Conservation (phyloP, 2,113 vertebrate species). For the Nansenia antarctica region DNA sequence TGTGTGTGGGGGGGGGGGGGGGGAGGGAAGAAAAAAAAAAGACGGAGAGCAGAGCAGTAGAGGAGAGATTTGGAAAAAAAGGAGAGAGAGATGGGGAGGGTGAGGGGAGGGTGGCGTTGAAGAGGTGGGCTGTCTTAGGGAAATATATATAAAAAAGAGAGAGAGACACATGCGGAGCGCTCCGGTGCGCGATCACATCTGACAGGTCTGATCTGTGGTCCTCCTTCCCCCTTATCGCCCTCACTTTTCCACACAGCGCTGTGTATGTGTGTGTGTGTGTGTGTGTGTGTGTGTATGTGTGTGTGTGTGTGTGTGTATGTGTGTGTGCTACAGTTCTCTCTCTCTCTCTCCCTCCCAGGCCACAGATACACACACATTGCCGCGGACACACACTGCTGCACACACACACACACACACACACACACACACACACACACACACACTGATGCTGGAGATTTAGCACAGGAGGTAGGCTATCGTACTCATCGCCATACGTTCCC, state of each 20-base stretch:
- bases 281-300: too few species aligned
- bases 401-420: slow-evolving; percentile 1
- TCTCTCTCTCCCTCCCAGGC: slow-evolving; percentile 25
- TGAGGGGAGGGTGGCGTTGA: neutral
- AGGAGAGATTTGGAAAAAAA: slow-evolving; percentile 57
- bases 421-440: too few species aligned
- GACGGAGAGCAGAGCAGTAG: slow-evolving; percentile 5
- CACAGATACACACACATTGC: too few species aligned
- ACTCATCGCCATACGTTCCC: slow-evolving; percentile 38
- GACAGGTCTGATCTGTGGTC: slow-evolving; percentile 65
- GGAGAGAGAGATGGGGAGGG: slow-evolving; percentile 26
- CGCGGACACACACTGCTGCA: slow-evolving; percentile 1
- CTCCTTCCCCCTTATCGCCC: slow-evolving; percentile 67
- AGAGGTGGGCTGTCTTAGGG: slow-evolving; percentile 32
- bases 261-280: neutral
- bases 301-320: too few species aligned
- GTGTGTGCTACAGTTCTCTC: neutral
- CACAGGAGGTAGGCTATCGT: slow-evolving; percentile 50
- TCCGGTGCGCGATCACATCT: slow-evolving; percentile 60
- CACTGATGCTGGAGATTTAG: slow-evolving; percentile 50
- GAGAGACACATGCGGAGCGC: slow-evolving; percentile 32
- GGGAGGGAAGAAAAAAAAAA: neutral
- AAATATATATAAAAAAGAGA: slow-evolving; percentile 36
- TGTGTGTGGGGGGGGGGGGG: too few species aligned
- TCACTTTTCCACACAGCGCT: slow-evolving; percentile 37